phyloP scores from a whole-genome alignment of 2,888 invertebrate species.

The Rhamnusium bicolor region DNA sequence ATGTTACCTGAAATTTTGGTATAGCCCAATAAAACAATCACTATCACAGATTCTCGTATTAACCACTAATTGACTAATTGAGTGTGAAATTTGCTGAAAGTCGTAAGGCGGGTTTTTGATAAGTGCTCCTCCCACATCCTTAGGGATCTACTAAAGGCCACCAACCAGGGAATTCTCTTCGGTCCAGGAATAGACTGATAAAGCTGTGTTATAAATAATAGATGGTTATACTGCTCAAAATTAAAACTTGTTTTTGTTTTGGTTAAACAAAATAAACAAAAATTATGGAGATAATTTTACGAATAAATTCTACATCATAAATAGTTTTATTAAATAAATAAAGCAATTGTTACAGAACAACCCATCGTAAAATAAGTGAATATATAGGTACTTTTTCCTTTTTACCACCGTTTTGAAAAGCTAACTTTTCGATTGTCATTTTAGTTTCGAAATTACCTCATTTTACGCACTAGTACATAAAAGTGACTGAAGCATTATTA shows the following conservation, averaged over 20 bases:
- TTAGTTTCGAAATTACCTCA: too few relatives aligned
- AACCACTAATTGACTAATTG: slow-evolving; percentile 55
- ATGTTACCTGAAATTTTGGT: slow-evolving; percentile 19
- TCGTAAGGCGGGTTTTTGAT: slow-evolving; percentile 36
- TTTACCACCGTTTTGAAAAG: too few relatives aligned
- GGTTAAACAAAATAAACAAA: background rate
- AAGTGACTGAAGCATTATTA: too few relatives aligned
- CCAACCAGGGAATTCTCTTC: slow-evolving; percentile 46
- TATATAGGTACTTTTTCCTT: too few relatives aligned
- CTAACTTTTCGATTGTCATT: too few relatives aligned
- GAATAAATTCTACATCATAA: too few relatives aligned
- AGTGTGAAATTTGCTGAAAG: slow-evolving; percentile 50
- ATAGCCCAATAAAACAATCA: slow-evolving; percentile 8
- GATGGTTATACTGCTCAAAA: background rate
- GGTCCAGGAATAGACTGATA: slow-evolving; percentile 44
- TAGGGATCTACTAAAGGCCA: slow-evolving; percentile 47
- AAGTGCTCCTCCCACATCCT: slow-evolving; percentile 58
- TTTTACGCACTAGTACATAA: too few relatives aligned
- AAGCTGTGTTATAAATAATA: slow-evolving; percentile 17
- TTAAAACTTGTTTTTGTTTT: too few relatives aligned
- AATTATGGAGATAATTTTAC: background rate
- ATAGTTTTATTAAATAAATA: too few relatives aligned
- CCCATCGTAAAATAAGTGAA: too few relatives aligned
- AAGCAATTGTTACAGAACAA: too few relatives aligned
- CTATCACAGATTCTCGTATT: slow-evolving; percentile 12